Base-by-base conservation (phyloP, 2,113 vertebrate species). In the Empidonax alnorum region DNA sequence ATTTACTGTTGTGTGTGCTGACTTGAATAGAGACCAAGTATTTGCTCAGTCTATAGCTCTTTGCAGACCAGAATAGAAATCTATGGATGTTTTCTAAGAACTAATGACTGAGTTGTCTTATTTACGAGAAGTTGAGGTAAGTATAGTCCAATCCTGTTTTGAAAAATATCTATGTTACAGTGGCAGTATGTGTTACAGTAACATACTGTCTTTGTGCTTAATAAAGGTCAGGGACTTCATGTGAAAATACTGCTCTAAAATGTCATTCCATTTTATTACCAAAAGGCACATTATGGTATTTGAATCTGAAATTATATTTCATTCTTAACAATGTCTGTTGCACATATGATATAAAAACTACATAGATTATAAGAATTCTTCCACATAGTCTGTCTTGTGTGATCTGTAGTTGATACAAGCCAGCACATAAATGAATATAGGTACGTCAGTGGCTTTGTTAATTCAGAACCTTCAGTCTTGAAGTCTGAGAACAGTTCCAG, bases 191-290 rank as follows among this genome's bases (percentile, higher is more conserved):
- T 80, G 41, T 73, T 83, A 80, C 16, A 42, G 83, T 95, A 85
- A 80, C 28, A 46, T 61, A 66, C 47, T 76, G 42, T 37, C 76
- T 89, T 86, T 67, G 31, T 89, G 47, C 41, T 89, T 81, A 75
- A 33, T 91, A 69, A 84, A 96, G 84, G 84, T 94, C 87, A 95
- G 50, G 74, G 28, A 53, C 66, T 91, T 90, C 22, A 65, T 33
- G 28, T 58, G 31, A 89, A 90, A 87, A 76, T 85, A 69, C 16
- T 87, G 49, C 74, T 91, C 44, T 62, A 49, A 92, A 94, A 79
- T 76, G 63, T 91, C 75, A 53, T 16, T 82, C 53, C 27, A 11
- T 89, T 90, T 84, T 67, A 52, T 80, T 94, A 89, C 47, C 41
- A 61, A 79, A 90, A 92, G 31, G n/a, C 69, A 50, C 5, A 19